Evolutionary conservation across 2,113 vertebrate species (phyloP), one percentile per base, ranked within the genome.

Genomic region (Chauna torquata): DNA sequence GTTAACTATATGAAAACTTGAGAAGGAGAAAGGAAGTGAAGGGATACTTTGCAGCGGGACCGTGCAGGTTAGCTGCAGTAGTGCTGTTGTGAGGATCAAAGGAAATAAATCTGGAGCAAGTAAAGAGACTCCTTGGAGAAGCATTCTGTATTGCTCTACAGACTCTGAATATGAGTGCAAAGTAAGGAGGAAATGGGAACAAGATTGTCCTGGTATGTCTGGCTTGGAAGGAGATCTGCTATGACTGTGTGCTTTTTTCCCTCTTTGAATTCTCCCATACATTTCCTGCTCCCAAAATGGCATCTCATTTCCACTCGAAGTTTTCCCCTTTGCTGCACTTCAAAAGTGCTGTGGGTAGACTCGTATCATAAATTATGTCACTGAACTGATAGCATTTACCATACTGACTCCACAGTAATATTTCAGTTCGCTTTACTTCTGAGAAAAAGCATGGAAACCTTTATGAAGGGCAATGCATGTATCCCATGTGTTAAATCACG

Each of bases 231-330:
- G 18, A 89, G 30, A 36, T 45, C 5, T 82, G 42, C 18, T 87
- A 22, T 17, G 5, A 50, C 10, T 38, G 3, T 14, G 44, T 0
- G 3, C 11, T 9, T 71, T 78, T 70, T 47, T 3, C 4, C 14
- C 12, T 6, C 62, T 79, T 92, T 7, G 58, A 78, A 82, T 86
- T 90, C 59, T 93, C 27, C 8, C 7, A 40, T 58, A 12, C 5
- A 12, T 58, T 78, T 89, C 15, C n/a, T 58, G 22, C 9, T 62
- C 30, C 44, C 57, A 69, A 76, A 92, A 70, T 34, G 44, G 8
- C 6, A 79, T 61, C 23, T 76, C 4, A 23, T 72, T 94, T 90
- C 40, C 38, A 49, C 10, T 82, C 11, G 4, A 78, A 50, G 17
- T 76, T 92, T 72, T 9, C 4, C 38, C 40, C 14, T 76, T 65